Base-by-base conservation (phyloP, 2,113 vertebrate genomes). In the Dasyprocta punctata region DNA sequence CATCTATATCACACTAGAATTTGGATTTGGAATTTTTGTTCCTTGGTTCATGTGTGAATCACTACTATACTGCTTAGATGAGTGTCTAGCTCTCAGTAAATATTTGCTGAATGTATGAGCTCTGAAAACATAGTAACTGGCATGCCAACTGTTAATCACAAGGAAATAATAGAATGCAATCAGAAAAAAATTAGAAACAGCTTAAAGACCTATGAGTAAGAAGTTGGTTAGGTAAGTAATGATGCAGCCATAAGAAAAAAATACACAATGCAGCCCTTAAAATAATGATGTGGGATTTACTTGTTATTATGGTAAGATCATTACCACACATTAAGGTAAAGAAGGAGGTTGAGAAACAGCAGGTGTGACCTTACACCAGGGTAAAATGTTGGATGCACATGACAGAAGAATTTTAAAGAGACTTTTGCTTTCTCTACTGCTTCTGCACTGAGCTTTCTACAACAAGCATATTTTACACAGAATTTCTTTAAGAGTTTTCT, bases 161-260 rank as follows among this genome's bases (percentile, higher is more conserved):
- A 82, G 75, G 84, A 83, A 83, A 86, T 89, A 65, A 38, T 26
- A 83, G 92, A 96, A 96, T 7, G 10, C 49, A 73, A 94, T 16
- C 83, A 71, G 77, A 69, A 84, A 94, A 87, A 87, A 94, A 60
- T 78, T n/a, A 73, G 17, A 96, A 96, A 89, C 44, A 38, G 33
- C 41, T 83, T 78, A 84, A 89, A 93, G 44, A 60, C 49, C 86
- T 73, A 28, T 33, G 63, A 71, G 52, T 65, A n/a, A 60, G 63
- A 88, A 96, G 87, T 16, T 63, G 63, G n/a, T 95, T 87, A 65
- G 61, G 14, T 90, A 96, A 90, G 71, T 52, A 83, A 93, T 26
- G 61, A 89, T 61, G 47, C 3, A 41, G 11, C 44, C 86, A 65
- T 63, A 30, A 85, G 49, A 87, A 69, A 56, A 88, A 69, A 56